Percentiles rank a stretch among this genome's conserved stretches.
Conservation (phyloP, 1,140 invertebrate genomes). For the Centruroides sculpturatus region DNA sequence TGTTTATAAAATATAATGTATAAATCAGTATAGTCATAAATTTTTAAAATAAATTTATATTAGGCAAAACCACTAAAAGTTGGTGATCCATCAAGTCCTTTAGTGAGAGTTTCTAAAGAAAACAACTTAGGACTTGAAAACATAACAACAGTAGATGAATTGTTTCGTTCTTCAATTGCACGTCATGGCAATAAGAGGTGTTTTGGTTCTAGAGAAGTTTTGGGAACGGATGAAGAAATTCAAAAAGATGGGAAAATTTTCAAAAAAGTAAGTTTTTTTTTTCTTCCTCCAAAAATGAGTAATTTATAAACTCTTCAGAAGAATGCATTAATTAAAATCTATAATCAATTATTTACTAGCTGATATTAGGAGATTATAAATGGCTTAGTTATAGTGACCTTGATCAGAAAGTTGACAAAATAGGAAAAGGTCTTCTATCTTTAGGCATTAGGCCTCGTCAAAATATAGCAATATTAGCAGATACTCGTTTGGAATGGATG, state of each 20-base stretch:
- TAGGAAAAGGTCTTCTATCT: constrained; percentile 60
- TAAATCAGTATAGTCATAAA: no score
- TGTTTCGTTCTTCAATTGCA: constrained; percentile 59
- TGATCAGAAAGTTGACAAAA: constrained; percentile 50
- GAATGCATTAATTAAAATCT: constrained; percentile 20
- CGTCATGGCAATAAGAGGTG: constrained; percentile 56
- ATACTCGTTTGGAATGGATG: constrained; percentile 95
- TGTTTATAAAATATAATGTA: no score
- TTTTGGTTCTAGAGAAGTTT: constrained; percentile 76
- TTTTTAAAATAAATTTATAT: background rate
- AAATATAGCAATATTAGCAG: constrained; percentile 86
- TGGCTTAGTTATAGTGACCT: constrained; percentile 79
- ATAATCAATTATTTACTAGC: constrained; percentile 32
- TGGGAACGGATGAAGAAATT: constrained; percentile 82
- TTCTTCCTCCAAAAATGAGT: no score
- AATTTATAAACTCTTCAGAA: background rate
- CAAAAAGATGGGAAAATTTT: constrained; percentile 89
- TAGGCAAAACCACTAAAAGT: background rate
- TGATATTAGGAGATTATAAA: constrained; percentile 81
- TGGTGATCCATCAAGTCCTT: background rate
- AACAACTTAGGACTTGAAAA: no score
- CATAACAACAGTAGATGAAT: constrained; percentile 57
- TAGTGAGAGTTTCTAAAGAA: background rate
- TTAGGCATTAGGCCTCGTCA: constrained; percentile 42
- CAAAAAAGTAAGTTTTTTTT: constrained; percentile 51